Conservation (phyloP, 2,797 vertebrate genomes). For the Lepidocolaptes lacrymiger region DNA sequence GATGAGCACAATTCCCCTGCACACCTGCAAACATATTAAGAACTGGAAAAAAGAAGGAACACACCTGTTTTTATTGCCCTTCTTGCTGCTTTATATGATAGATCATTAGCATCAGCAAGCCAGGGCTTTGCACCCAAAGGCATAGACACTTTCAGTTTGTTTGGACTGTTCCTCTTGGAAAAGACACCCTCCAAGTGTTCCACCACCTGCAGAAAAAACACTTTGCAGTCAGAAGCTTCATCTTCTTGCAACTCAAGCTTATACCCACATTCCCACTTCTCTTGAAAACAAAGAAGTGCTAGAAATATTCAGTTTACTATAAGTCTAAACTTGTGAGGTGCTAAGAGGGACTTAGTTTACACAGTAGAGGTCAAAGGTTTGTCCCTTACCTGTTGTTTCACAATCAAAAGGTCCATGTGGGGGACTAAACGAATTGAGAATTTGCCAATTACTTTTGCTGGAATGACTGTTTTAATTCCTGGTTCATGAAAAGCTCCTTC, state of each 20-base stretch:
- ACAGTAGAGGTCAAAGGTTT: background rate
- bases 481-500: conserved; percentile 88
- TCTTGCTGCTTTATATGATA: conserved; percentile 84
- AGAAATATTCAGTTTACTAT: background rate
- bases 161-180: conserved; percentile 88
- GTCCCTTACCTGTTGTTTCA: conserved; percentile 86
- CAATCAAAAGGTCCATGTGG: conserved; percentile 82
- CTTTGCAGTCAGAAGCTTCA: background rate
- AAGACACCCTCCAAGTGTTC: conserved; percentile 86
- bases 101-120: conserved; percentile 79
- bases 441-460: conserved; percentile 88
- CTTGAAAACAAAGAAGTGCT: background rate
- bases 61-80: conserved; percentile 86
- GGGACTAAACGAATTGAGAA: conserved; percentile 93
- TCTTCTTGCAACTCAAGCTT: background rate
- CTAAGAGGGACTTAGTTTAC: background rate
- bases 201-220: conserved; percentile 78
- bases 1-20: background rate
- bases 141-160: conserved; percentile 86
- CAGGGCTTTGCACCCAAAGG: conserved; percentile 85
- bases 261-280: background rate
- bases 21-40: background rate
- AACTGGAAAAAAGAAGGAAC: background rate
- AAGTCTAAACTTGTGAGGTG: background rate
- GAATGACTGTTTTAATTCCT: conserved; percentile 91